phyloP scores from a whole-genome alignment of 2,797 vertebrate species.

The Pantherophis alleghaniensis region DNA sequence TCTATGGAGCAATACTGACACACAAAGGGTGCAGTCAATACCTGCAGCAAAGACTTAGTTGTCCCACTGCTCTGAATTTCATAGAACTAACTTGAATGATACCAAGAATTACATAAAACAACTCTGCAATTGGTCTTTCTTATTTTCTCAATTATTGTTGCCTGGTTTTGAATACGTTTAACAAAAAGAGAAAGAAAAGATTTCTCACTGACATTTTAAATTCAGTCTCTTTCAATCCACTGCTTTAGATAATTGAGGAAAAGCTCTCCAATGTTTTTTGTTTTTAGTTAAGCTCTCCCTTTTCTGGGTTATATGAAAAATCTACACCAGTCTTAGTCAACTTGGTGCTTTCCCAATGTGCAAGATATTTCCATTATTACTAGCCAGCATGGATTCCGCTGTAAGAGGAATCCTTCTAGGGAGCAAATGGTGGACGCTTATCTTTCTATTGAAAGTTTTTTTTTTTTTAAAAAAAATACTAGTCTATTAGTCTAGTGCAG shows the following conservation, averaged over 20 bases:
- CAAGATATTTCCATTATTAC: not conserved
- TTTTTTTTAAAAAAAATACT: not conserved
- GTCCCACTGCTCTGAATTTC: not conserved
- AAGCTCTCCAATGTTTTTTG: not conserved
- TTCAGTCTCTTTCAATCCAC: not conserved
- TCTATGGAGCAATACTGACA: conserved; percentile 17
- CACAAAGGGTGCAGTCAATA: not conserved
- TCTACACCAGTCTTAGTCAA: not conserved
- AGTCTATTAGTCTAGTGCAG: not conserved
- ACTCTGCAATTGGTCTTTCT: not conserved
- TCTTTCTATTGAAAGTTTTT: not conserved
- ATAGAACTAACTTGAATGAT: not conserved
- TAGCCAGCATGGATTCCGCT: not conserved
- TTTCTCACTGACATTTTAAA: not conserved
- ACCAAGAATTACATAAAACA: not conserved
- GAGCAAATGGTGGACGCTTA: not conserved
- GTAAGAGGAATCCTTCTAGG: not conserved
- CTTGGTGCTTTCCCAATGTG: not conserved
- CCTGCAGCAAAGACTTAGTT: not conserved
- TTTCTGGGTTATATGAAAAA: not conserved
- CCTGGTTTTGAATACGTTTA: not conserved
- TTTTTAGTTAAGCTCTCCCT: not conserved
- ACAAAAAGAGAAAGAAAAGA: not conserved
- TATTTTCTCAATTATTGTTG: not conserved
- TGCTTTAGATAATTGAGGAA: not conserved